phyloP scores from a whole-genome alignment of 2,888 invertebrate species.

The Epinotia demarniana region DNA sequence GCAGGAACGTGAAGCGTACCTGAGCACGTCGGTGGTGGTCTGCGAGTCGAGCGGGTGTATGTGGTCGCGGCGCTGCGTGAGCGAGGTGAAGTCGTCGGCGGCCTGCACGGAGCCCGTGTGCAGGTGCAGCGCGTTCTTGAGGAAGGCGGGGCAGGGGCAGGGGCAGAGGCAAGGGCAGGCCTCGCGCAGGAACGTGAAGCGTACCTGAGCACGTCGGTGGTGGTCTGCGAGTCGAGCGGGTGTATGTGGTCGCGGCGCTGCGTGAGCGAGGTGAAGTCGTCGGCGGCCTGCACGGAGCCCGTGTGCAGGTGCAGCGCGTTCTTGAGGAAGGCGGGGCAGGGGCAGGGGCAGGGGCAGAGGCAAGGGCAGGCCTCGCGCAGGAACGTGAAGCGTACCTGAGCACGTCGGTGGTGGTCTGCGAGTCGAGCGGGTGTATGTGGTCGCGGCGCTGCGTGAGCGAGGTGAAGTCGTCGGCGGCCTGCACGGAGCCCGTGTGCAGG shows the following conservation, averaged over 20 bases:
- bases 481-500: conserved; percentile 11
- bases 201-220: conserved; percentile 16
- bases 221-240: conserved; percentile 8
- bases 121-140: not conserved
- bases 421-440: conserved; percentile 12
- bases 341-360: too few species aligned
- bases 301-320: conserved; percentile 2
- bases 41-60: conserved; percentile 8
- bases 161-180: too few species aligned
- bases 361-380: too few species aligned
- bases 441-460: conserved; percentile 11
- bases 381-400: conserved; percentile 2
- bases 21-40: conserved; percentile 13
- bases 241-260: conserved; percentile 15
- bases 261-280: conserved; percentile 5
- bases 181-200: too few species aligned
- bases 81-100: conserved; percentile 7
- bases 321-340: not conserved
- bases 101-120: conserved; percentile 14
- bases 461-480: conserved; percentile 13
- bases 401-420: conserved; percentile 10
- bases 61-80: conserved; percentile 16
- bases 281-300: conserved; percentile 14
- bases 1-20: too few species aligned
- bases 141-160: too few species aligned